Conservation (phyloP, 2,113 vertebrate genomes). For the Hippocampus guttulatus region DNA sequence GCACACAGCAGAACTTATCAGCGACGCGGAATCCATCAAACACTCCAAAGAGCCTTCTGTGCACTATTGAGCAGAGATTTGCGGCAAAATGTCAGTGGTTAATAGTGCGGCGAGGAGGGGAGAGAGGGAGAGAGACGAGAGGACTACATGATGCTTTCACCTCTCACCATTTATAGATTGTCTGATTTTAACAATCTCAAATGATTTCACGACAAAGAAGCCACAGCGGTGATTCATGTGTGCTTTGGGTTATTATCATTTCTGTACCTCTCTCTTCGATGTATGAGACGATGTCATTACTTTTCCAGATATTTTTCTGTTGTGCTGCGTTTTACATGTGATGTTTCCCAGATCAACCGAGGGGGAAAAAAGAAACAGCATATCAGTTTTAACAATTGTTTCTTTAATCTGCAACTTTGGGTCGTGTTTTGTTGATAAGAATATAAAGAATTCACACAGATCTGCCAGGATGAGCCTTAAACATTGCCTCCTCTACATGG, state of each 20-base stretch:
- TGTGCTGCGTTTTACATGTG: constrained; percentile 4
- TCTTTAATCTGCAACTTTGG: constrained; percentile 23
- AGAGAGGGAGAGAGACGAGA: constrained; percentile 5
- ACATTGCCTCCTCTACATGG: constrained; percentile 16
- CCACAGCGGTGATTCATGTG: constrained; percentile 18
- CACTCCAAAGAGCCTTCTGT: constrained; percentile 35
- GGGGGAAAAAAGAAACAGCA: background rate
- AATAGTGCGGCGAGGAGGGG: constrained; percentile 20
- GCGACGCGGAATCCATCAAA: constrained; percentile 17
- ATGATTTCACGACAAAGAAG: constrained; percentile 10
- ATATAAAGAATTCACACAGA: constrained; percentile 29
- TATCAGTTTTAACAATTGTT: constrained; percentile 4
- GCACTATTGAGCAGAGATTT: constrained; percentile 27
- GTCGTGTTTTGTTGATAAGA: constrained; percentile 27
- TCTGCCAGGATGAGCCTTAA: constrained; percentile 26
- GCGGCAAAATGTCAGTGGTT: constrained; percentile 49
- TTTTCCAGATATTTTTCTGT: constrained; percentile 2
- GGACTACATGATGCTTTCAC: constrained; percentile 16
- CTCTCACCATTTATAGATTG: constrained; percentile 1
- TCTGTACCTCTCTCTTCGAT: background rate
- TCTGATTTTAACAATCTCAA: background rate
- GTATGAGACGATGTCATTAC: background rate
- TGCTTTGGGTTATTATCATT: background rate
- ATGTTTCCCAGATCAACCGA: background rate
- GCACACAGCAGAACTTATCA: constrained; percentile 7